Evolutionary conservation across 1,140 invertebrate genomes (phyloP), one percentile per base, ranked within the genome.

Genomic region (Bombus difficillimus): DNA sequence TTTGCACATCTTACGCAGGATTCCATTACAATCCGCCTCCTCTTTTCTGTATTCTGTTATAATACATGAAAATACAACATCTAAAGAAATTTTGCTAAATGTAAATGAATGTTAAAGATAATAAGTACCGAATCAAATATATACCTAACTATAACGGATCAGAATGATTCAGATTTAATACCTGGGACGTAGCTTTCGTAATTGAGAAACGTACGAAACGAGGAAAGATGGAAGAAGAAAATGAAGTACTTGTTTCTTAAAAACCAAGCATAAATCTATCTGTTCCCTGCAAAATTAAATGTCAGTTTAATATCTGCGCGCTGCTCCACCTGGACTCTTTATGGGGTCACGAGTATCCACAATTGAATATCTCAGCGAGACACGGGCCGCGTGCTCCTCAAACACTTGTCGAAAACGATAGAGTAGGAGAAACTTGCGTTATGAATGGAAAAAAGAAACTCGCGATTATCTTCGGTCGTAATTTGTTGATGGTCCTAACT

Each of bases 381-480:
- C 12, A 8, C 1, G n/a, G 18, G 6, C 41, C n/a, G 13, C 25
- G 1, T 47, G 18, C n/a, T 32, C 5, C 4, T 41, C 6, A 18
- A 32, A 25, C 41, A 39, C 12, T 53, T 28, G 9, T 59, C 3
- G 41, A 2, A n/a, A 81, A 34, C n/a, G 18, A 22, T 25, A 34
- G 39, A 10, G 34, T 22, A 43, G n/a, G 25, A 68, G 34, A 77
- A 68, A 39, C 39, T 66, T 41, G 34, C 25, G 34, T 47, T 28
- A 28, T 18, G 12, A 13, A 28, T 1, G 71, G 37, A 75, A 59
- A 41, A 68, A 84, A 62, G 25, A 62, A 22, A 28, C 43, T 28
- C 18, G 22, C 28, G 72, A 88, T 87, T 73, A 66, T 76, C 68
- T 76, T 89, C 89, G 41, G 62, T 81, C 57, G 88, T 91, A 90